Conservation (phyloP, 2,888 invertebrate genomes). For the Mesoligia furuncula region DNA sequence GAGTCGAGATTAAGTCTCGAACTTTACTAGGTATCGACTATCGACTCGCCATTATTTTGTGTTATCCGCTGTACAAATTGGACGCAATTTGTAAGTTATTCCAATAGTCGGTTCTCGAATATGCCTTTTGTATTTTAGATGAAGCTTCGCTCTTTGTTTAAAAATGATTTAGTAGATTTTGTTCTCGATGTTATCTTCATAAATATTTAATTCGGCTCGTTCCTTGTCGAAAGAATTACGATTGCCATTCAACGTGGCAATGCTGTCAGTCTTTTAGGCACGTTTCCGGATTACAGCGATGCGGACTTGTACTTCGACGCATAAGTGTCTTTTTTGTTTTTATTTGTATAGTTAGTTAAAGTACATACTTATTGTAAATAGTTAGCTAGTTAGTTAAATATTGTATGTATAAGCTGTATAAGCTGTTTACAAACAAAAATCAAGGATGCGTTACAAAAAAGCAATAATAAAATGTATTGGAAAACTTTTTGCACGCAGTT, state of each 20-base stretch:
- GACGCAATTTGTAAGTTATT: constrained; percentile 74
- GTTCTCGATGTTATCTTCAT: constrained; percentile 9
- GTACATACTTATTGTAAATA: neutral
- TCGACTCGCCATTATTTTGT: constrained; percentile 81
- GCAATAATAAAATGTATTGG: constrained; percentile 5
- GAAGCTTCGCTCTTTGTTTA: constrained; percentile 19
- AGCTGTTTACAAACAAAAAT: neutral
- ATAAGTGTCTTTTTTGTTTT: neutral
- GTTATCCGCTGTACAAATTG: constrained; percentile 70
- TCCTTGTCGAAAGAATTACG: neutral
- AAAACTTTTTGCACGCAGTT: constrained; percentile 28
- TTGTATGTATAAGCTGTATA: too few species aligned
- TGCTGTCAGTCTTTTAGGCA: neutral
- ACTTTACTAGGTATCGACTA: constrained; percentile 83
- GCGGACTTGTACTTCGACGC: neutral
- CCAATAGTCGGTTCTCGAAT: constrained; percentile 44
- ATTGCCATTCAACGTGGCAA: neutral
- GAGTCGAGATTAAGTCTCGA: constrained; percentile 84
- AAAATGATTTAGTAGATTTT: constrained; percentile 19
- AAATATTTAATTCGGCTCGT: neutral
- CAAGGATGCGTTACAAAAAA: neutral
- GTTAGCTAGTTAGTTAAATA: neutral
- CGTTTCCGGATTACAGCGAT: neutral
- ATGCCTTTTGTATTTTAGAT: constrained; percentile 50
- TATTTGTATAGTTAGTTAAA: too few species aligned